A percentile compares a stretch with the other conserved stretches of the same genome.
These are phyloP conservation scores for Hydrocynus forskahlii DNA, from an alignment of 2,797 vertebrate genomes.

Conservation along the genomic window DNA sequence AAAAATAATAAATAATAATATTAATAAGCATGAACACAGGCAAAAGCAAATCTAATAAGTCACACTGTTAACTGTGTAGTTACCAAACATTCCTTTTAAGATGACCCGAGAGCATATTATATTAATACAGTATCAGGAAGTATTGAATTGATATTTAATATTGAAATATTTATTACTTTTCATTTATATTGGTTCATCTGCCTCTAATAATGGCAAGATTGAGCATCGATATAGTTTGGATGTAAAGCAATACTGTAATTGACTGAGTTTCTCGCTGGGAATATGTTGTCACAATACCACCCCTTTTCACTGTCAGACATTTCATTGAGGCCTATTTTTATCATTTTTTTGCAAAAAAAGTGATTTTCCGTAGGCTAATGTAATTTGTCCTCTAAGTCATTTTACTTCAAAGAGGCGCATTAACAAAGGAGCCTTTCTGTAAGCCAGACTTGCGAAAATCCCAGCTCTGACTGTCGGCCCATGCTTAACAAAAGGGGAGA, in stretches of 20 bases:
- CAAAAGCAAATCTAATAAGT: no score
- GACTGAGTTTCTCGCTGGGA: not conserved
- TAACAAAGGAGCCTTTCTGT: slow-evolving; percentile 4
- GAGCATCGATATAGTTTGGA: not conserved
- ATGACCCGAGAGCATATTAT: no score
- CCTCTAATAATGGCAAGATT: no score
- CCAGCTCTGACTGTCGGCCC: not conserved
- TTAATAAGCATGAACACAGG: no score
- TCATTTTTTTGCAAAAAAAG: slow-evolving; percentile 8
- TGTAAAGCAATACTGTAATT: not conserved
- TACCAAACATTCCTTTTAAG: no score
- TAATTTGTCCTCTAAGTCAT: slow-evolving; percentile 2
- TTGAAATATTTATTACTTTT: no score
- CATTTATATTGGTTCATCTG: no score
- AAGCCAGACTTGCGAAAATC: not conserved
- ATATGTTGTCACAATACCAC: not conserved
- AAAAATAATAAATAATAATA: no score
- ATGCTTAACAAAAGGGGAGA: not conserved
- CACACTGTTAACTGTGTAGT: no score
- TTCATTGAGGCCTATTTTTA: not conserved
- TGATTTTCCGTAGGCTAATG: not conserved
- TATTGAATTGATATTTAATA: no score
- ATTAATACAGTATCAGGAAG: no score
- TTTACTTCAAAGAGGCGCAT: slow-evolving; percentile 20
- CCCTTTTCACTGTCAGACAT: not conserved